Evolutionary conservation across 2,797 vertebrate genomes (phyloP), one percentile per base, ranked within the genome.

Genomic region (Orestias chungarensis): DNA sequence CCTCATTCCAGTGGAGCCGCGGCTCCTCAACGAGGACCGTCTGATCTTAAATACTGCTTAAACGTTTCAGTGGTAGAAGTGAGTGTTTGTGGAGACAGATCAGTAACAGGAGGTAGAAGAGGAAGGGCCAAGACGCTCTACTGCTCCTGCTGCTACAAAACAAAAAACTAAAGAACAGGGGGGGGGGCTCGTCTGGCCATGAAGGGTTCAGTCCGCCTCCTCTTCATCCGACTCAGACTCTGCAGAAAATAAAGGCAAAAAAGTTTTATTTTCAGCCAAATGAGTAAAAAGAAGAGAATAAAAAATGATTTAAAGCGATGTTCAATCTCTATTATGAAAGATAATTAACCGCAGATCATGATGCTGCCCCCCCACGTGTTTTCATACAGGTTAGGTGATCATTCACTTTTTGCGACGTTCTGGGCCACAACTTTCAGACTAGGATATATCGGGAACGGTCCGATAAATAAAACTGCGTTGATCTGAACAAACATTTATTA

Each of bases 141-240:
- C 94, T 92, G 93, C 94, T 96, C 94, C 95, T 94, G 89, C 74
- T 95, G 95, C 95, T 94, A 94, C 89, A 42, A 64, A 46, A 20
- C 91, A 38, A 44, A 23, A 11, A 66, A 38, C 9, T 29, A 27
- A 2, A n/a, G 35, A 47, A n/a, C 23, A 92, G 92, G n/a, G 43
- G 50, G 31, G 61, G 33, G 68, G 78, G 70, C 76, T 79, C 64
- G 15, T 78, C 72, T 78, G 71, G 75, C 20, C 25, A 50, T 77
- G 86, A 84, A 87, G 75, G 91, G 81, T 70, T 92, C 49, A 99
- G 94, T 98, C 97, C 17, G 94, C 97, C 80, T 99, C 98, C 91
- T 99, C 97, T 73, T 95, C 96, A 44, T 99, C 98, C 4, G 97
- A 99, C 69, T 99, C 97, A 0, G 97, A 99, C 89, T 99, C 98